Percentiles rank a stretch among this genome's conserved stretches.
Evolutionary conservation across 2,797 vertebrate species (phyloP).

Genomic region (Percopsis omiscomaycus): DNA sequence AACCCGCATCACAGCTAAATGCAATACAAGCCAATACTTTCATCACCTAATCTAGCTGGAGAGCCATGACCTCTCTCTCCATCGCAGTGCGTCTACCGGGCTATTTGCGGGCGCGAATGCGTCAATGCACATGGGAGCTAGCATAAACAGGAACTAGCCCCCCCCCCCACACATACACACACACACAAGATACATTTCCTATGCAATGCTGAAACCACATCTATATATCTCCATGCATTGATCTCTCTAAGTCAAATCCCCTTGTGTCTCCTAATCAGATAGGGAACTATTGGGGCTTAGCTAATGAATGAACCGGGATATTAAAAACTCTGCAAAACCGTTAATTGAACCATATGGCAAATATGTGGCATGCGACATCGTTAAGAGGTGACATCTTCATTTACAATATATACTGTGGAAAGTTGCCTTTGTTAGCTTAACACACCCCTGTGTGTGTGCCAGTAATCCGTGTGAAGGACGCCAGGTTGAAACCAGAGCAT

Average conservation of each 20-base stretch:
- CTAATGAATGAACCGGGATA: conserved; percentile 73
- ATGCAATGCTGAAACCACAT: conserved; percentile 22
- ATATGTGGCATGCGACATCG: conserved; percentile 64
- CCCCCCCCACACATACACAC: conserved; percentile 5
- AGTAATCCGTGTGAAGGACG: not conserved
- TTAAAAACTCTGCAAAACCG: conserved; percentile 69
- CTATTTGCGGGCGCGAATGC: not conserved
- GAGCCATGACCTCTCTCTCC: conserved; percentile 17
- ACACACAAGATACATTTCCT: not conserved
- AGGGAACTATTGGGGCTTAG: conserved; percentile 65
- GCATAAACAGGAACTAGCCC: not conserved
- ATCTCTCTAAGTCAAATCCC: conserved; percentile 61
- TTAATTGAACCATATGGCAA: conserved; percentile 73
- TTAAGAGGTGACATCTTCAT: conserved; percentile 60
- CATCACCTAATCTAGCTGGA: conserved; percentile 15
- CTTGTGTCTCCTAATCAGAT: conserved; percentile 64
- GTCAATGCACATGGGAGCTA: not conserved
- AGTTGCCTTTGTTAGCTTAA: conserved; percentile 63
- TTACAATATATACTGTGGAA: conserved; percentile 40
- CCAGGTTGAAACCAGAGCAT: conserved; percentile 43
- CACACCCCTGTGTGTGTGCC: conserved; percentile 30
- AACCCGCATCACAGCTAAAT: not conserved
- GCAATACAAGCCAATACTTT: conserved; percentile 16
- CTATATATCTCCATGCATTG: conserved; percentile 32
- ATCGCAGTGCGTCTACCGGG: conserved; percentile 6